phyloP scores from a whole-genome alignment of 2,797 vertebrate species.

The Pseudomugil gertrudae region DNA sequence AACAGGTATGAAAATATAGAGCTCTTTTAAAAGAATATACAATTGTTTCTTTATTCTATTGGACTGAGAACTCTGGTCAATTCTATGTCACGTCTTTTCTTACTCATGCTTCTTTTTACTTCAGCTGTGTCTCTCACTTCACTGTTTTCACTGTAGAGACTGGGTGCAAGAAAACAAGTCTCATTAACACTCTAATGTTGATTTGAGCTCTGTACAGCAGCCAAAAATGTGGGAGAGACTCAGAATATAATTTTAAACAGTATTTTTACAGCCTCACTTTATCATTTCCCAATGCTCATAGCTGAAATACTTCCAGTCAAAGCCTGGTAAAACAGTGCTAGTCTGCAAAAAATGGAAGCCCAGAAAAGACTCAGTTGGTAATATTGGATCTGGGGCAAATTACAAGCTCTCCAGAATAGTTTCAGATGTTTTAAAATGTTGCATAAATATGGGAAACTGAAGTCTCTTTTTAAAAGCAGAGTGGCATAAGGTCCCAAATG shows the following conservation, averaged over 20 bases:
- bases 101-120: slow-evolving; percentile 16
- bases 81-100: slow-evolving; percentile 19
- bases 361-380: slow-evolving; percentile 10
- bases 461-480: not conserved
- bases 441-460: slow-evolving; percentile 29
- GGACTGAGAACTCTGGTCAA: not conserved
- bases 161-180: slow-evolving; percentile 29
- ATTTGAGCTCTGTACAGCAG: slow-evolving; percentile 12
- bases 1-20: not conserved
- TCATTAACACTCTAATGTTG: slow-evolving; percentile 27
- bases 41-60: not conserved
- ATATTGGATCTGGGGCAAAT: slow-evolving; percentile 14
- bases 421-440: slow-evolving; percentile 35
- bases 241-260: slow-evolving; percentile 17
- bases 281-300: not conserved
- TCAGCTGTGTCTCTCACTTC: slow-evolving; percentile 12
- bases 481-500: not conserved
- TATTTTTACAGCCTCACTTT: slow-evolving; percentile 23
- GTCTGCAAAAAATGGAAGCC: slow-evolving; percentile 24
- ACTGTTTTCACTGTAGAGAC: slow-evolving; percentile 20
- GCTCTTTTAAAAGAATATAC: not conserved
- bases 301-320: slow-evolving; percentile 18
- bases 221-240: slow-evolving; percentile 26
- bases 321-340: slow-evolving; percentile 27
- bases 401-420: slow-evolving; percentile 24